Percentiles rank a stretch among this genome's conserved stretches.
Evolutionary conservation across 2,797 vertebrate species (phyloP).

Genomic region (Brachymystax lenok): DNA sequence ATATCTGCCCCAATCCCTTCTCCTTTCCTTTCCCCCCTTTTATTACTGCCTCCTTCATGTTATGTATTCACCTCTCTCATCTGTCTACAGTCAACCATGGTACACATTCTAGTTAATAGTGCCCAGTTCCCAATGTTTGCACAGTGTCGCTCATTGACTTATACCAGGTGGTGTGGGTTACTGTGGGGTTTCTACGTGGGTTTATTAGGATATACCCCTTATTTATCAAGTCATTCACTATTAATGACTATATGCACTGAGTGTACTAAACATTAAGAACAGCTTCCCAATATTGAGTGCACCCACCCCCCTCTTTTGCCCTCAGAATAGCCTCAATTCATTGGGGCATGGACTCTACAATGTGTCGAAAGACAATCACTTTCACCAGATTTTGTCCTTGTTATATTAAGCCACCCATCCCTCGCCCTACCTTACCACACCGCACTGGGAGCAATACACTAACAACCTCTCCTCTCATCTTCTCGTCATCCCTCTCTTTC

Average conservation of each 20-base stretch:
- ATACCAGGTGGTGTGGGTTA: neutral
- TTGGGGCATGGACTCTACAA: no score
- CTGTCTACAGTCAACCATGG: neutral
- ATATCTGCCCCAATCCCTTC: constrained; percentile 67
- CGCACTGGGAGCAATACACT: neutral
- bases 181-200: constrained; percentile 3
- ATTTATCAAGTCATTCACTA: neutral
- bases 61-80: constrained; percentile 38
- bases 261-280: no score
- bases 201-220: constrained; percentile 33
- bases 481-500: neutral
- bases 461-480: neutral
- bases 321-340: no score
- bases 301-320: no score
- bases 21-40: constrained; percentile 35
- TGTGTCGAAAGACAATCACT: no score
- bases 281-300: no score
- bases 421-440: neutral
- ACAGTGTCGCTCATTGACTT: no score
- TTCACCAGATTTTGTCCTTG: no score
- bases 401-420: no score
- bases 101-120: no score
- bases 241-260: no score
- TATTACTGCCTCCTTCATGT: constrained; percentile 40
- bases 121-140: no score